Base-by-base conservation (phyloP, 2,113 vertebrate genomes). In the Xiphophorus hellerii region DNA sequence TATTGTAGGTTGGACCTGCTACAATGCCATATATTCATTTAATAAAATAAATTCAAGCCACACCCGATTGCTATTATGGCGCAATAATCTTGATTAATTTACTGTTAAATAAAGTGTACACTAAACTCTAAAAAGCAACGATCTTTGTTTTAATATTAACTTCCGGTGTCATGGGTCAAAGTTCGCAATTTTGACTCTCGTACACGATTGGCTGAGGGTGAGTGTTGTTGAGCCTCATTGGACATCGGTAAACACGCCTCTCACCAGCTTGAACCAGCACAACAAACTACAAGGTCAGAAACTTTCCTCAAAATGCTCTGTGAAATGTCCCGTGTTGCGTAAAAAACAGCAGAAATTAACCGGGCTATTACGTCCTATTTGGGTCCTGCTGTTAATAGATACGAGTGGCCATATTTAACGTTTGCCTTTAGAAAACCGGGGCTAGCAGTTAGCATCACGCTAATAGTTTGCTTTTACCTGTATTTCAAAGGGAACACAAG, bases 251-350 rank as follows among this genome's bases (percentile, higher is more conserved):
- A 37, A 81, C 87, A 90, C 89, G 77, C 89, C 83, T 92, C 78
- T 39, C 14, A 6, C 33, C 73, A 10, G 8, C 33, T 30, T 30
- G 63, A 58, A 11, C 35, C 30, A 84, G 10, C 65, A 74, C n/a
- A 88, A 87, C 74, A 83, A 37, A 80, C 64, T 27, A 63, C 92
- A 93, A 93, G 93, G 93, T 93, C 93, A 93, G 92, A 84, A 85
- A 85, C n/a, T 0, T 33, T 1, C 42, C 22, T 1, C 11, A 13
- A 22, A 48, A 22, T 35, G 6, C n/a, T 17, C 29, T 6, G 48
- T 70, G 42, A 61, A 33, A 0, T 6, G 12, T 17, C 1, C 1
- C 31, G 2, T 66, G 0, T 71, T 20, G 25, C 37, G 9, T 1
- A 15, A 20, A 1, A n/a, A 13, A 1, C 5, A 28, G 13, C 0